Conservation (phyloP, 2,888 invertebrate species). For the Agrilus mali region DNA sequence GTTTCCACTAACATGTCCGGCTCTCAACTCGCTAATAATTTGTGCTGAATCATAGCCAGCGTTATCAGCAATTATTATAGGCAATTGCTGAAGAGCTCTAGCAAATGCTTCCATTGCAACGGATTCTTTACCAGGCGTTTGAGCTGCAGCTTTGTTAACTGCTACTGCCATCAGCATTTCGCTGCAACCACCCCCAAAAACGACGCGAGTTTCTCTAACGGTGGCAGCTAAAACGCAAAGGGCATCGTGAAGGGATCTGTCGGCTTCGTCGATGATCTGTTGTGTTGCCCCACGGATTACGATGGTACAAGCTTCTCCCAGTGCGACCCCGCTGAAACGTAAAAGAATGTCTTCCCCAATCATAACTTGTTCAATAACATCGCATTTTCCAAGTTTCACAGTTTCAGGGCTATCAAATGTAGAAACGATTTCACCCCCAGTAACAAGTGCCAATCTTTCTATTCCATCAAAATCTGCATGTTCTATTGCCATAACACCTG, state of each 20-base stretch:
- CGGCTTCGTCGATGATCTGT: slow-evolving; percentile 97
- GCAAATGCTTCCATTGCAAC: slow-evolving; percentile 95
- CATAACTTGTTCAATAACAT: slow-evolving; percentile 94
- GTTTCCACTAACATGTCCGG: slow-evolving; percentile 70
- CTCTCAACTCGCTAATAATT: slow-evolving; percentile 80
- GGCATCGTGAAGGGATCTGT: slow-evolving; percentile 95
- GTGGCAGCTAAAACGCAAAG: slow-evolving; percentile 94
- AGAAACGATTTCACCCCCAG: slow-evolving; percentile 96
- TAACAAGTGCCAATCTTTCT: slow-evolving; percentile 90
- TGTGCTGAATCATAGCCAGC: slow-evolving; percentile 97
- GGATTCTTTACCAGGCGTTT: slow-evolving; percentile 92
- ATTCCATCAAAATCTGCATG: slow-evolving; percentile 99
- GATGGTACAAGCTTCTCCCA: slow-evolving; percentile 95
- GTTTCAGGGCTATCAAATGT: slow-evolving; percentile 91
- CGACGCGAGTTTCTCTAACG: slow-evolving; percentile 81
- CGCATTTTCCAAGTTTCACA: slow-evolving; percentile 88
- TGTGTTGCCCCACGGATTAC: slow-evolving; percentile 96
- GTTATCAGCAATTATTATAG: slow-evolving; percentile 95
- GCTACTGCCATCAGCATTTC: slow-evolving; percentile 97
- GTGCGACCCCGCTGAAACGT: slow-evolving; percentile 85
- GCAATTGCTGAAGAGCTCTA: slow-evolving; percentile 76
- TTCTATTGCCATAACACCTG: slow-evolving; percentile 97
- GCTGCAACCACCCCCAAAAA: slow-evolving; percentile 82
- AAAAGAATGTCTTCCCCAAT: slow-evolving; percentile 94
- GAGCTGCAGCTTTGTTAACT: slow-evolving; percentile 67